Base-by-base conservation (phyloP, 2,888 invertebrate species). In the Hemicrepidius hirtus region DNA sequence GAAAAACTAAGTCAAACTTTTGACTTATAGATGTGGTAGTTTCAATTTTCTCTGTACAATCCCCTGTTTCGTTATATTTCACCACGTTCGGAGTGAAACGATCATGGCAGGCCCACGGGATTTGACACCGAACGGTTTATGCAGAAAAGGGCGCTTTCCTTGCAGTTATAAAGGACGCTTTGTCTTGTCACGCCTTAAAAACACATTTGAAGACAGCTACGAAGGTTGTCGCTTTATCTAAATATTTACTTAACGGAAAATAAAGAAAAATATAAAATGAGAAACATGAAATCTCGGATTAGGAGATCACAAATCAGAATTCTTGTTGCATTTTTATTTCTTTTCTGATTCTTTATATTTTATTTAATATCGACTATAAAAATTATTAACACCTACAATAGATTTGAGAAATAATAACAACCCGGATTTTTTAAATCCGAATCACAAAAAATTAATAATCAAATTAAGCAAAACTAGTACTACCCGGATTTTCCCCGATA, bases 81-180 rank as follows among this genome's bases (percentile, higher is more conserved):
- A 68, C 60, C 28, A 35, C 66, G 50, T 40, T 65, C 21, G 20
- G 28, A 37, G 59, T 59, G 60, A 68, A 46, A 40, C 60, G 28
- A 68, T 68, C 68, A 60, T 41, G 32, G 41, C 49, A 41, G 57
- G 53, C 71, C 59, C 44, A 18, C 9, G 71, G 67, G 71, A 71
- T 35, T 67, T 67, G 71, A 67, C 67, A 71, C 67, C 71, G 66
- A 71, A 55, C 71, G 62, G 71, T 66, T 71, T 71, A 67, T 71
- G 66, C 66, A 60, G 66, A 67, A 60, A 60, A 37, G 68, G 16
- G 28, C 44, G 57, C 24, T 49, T 50, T 68, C 41, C 24, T 20
- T 55, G 57, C 55, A 55, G 66, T 66, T 66, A 57, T 57, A 55
- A 57, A 28, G 53, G 57, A 32, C 32, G n/a, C 32, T 37, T 37